Evolutionary conservation across 1,140 invertebrate genomes (phyloP), one percentile per base, ranked within the genome.

Genomic region (Drosophila kurseongensis): DNA sequence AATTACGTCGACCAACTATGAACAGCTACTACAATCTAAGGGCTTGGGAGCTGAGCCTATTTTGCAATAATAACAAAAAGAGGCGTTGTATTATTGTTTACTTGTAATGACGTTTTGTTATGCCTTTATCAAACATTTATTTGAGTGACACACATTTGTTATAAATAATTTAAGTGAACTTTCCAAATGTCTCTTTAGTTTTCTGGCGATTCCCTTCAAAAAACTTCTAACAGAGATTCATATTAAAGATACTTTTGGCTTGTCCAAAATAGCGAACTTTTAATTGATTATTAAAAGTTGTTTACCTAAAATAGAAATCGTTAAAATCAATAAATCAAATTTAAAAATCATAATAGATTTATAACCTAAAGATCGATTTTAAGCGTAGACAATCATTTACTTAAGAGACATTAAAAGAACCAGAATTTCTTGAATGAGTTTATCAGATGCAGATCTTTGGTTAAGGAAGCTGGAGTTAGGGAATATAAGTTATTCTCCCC

Each of bases 401-500:
- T 32, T 32, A 32, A 32, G 8, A 32, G 6, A 32, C 6, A 1
- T 0, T 7, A 7, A 32, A 32, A 32, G 29, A 32, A 7, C 29
- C 5, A 7, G 4, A 10, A 18, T 9, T 23, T 18, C 2, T 13
- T 7, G 1, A 13, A 23, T 23, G 18, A 8, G 5, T 27, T 47
- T 3, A 45, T 23, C 10, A n/a, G 5, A 14, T n/a, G 8, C 8
- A 32, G 8, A 32, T 32, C 8, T 32, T 32, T 32, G 29, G 7
- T 8, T 7, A 32, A 8, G n/a, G 5, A 35, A 63, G 14, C 36
- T 38, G 18, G 7, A 32, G 13, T 12, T 6, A 12, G 5, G 5
- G 44, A 55, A 62, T 58, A 62, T 14, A 67, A 61, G 12, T 10
- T 50, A 66, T 36, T 67, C 45, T 61, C 27, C 16, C 14, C 18